phyloP scores from a whole-genome alignment of 2,113 vertebrate species.

The Suricata suricatta region DNA sequence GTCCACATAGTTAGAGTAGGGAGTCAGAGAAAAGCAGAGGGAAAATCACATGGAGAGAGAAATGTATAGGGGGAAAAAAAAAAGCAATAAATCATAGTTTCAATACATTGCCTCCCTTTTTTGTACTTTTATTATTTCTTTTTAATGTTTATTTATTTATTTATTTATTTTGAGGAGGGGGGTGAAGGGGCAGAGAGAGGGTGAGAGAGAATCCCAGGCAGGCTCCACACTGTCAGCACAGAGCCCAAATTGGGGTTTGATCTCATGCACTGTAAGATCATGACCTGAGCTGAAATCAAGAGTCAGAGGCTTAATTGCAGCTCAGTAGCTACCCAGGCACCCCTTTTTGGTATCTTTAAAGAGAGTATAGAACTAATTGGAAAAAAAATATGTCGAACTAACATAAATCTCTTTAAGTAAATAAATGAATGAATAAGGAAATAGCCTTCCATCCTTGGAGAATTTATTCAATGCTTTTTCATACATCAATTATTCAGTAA shows the following conservation, averaged over 20 bases:
- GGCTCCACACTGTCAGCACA: no score
- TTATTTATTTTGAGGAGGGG: no score
- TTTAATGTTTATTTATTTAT: no score
- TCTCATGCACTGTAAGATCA: no score
- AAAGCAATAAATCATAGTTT: background rate
- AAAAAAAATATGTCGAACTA: background rate
- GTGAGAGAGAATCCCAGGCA: no score
- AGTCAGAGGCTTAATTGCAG: no score
- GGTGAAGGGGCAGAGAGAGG: no score
- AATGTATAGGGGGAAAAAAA: background rate
- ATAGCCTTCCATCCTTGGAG: background rate
- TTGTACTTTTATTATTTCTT: background rate
- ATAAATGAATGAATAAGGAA: slow-evolving; percentile 1
- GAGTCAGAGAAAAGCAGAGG: background rate
- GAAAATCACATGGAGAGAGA: background rate
- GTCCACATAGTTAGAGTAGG: background rate
- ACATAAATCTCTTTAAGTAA: slow-evolving; percentile 26
- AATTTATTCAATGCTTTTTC: background rate
- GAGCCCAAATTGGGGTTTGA: no score
- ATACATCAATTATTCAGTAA: slow-evolving; percentile 31
- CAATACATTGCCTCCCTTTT: background rate
- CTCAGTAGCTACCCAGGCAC: no score
- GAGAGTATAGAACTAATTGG: background rate
- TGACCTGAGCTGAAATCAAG: no score
- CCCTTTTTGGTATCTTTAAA: background rate